Conservation (phyloP, 2,113 vertebrate genomes). For the Vidua chalybeata region DNA sequence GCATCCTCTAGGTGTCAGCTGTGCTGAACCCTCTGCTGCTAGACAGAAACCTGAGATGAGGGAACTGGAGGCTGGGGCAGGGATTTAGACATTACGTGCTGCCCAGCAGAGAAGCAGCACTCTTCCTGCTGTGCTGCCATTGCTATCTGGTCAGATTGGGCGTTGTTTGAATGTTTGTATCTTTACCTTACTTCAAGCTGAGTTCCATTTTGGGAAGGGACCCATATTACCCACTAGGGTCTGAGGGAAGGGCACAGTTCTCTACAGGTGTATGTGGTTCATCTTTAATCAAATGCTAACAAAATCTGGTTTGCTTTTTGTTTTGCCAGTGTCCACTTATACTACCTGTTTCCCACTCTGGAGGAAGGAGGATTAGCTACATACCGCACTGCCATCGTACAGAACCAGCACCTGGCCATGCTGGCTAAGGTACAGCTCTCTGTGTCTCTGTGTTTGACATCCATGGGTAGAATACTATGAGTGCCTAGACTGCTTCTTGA, state of each 20-base stretch:
- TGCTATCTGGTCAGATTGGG: neutral
- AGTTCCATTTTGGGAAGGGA: neutral
- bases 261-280: neutral
- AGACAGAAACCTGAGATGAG: neutral
- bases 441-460: neutral
- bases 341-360: conserved; percentile 93
- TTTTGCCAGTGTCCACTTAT: conserved; percentile 89
- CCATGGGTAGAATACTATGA: fast-evolving
- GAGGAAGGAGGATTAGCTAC: conserved; percentile 98
- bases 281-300: neutral
- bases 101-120: neutral
- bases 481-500: neutral
- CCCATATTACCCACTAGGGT: neutral
- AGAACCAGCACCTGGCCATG: conserved; percentile 98
- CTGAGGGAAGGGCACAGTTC: neutral
- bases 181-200: neutral
- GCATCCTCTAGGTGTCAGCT: neutral
- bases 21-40: neutral
- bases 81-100: neutral
- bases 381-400: conserved; percentile 95
- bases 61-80: neutral
- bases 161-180: neutral
- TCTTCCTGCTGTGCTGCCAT: neutral
- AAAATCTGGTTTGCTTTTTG: neutral
- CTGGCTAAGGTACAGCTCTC: conserved; percentile 88